phyloP scores from a whole-genome alignment of 1,140 invertebrate species.

The Cydia amplana region DNA sequence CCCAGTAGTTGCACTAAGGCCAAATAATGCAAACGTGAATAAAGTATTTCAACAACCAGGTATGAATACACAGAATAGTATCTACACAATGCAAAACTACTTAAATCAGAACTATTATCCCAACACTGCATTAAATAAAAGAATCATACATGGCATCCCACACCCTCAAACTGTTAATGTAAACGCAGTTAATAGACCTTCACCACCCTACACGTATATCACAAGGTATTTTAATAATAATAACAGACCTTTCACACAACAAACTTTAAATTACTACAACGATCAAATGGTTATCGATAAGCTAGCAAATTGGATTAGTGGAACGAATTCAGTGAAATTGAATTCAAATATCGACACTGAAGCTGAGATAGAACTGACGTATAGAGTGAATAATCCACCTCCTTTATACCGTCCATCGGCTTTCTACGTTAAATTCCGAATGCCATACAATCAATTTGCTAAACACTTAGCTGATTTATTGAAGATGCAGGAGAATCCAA shows the following conservation, averaged over 20 bases:
- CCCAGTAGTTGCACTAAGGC: not conserved
- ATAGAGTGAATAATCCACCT: conserved; percentile 38
- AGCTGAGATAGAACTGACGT: conserved; percentile 41
- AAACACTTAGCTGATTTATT: conserved; percentile 37
- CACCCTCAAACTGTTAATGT: not conserved
- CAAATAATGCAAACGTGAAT: not conserved
- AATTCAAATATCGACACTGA: conserved; percentile 5
- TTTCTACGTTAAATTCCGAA: conserved; percentile 61
- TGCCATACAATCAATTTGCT: conserved; percentile 57
- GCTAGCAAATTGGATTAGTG: conserved; percentile 13
- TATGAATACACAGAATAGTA: not conserved
- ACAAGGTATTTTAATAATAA: not conserved
- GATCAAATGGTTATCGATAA: not conserved
- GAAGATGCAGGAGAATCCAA: not conserved
- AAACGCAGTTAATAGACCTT: not conserved
- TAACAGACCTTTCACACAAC: not conserved
- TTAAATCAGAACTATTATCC: not conserved
- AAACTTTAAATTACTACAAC: conserved; percentile 16
- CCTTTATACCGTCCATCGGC: conserved; percentile 39
- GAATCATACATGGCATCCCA: not conserved
- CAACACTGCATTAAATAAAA: not conserved
- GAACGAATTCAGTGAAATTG: conserved; percentile 43
- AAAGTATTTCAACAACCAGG: not conserved
- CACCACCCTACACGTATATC: not conserved
- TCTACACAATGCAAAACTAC: not conserved